Evolutionary conservation across 2,113 vertebrate species (phyloP), one percentile per base, ranked within the genome.

Genomic region (Hemiprocne comata): DNA sequence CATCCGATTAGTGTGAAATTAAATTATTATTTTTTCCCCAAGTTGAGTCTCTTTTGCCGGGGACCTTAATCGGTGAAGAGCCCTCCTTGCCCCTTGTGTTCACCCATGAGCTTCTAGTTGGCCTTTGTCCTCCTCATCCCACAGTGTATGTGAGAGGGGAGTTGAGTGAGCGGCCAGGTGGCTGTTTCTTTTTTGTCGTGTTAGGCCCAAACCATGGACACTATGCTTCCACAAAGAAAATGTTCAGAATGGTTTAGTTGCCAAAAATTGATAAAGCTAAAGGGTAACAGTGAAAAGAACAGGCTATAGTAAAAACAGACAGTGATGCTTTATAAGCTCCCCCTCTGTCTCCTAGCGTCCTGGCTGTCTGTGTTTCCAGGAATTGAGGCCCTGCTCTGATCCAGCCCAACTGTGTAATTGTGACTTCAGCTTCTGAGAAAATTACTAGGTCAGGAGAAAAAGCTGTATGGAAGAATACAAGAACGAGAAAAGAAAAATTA

Each of bases 261-360:
- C 21, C 6, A 85, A 81, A 85, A 78, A 34, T 7, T 44, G 12
- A 46, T 53, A 82, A 82, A 79, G 42, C 4, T 53, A 85, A 90
- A 46, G 66, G 82, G 10, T 61, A 70, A 40, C 8, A 36, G 3
- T 7, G 61, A 66, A 70, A 54, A 67, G 51, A 36, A 7, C 0
- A 28, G 9, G 10, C 33, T 34, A 14, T 1, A 50, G 9, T 13
- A 61, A 62, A 65, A 89, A 3, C 23, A 89, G 44, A 64, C 13
- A 62, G 31, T 0, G 0, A 67, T 1, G 1, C 25, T 81, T 71
- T 74, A 18, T 16, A 75, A 57, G 17, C 9, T 46, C 36, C 28
- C 26, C 3, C 17, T 71, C 18, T 2, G 1, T 7, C 17, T 65
- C 34, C 25, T 48, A 38, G 20, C 17, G 11, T 34, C 15, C 33